Evolutionary conservation across 2,888 invertebrate species (phyloP).

Genomic region (Hydrotaea cyrtoneurina): DNA sequence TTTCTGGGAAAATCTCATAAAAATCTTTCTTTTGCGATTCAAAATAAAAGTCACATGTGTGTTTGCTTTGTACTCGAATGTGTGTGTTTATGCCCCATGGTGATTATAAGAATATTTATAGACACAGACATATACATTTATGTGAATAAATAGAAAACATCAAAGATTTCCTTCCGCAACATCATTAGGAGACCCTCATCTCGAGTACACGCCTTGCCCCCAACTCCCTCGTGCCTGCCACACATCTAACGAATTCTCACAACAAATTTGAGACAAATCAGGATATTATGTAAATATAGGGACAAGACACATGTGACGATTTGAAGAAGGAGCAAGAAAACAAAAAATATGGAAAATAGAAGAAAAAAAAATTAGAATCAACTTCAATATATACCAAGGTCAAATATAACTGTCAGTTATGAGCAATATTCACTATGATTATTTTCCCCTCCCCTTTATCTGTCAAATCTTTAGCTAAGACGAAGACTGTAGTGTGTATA

Average conservation of each 20-base stretch:
- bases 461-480: too few species aligned
- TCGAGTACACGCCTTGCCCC: neutral
- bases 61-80: too few species aligned
- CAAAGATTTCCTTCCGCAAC: slow-evolving; percentile 31
- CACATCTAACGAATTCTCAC: slow-evolving; percentile 3
- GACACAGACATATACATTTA: slow-evolving; percentile 3
- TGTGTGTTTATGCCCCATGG: neutral
- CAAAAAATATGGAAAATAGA: neutral
- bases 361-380: neutral
- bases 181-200: slow-evolving; percentile 9
- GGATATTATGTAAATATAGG: slow-evolving; percentile 29
- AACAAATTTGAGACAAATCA: slow-evolving; percentile 31
- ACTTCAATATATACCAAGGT: neutral
- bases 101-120: slow-evolving; percentile 18
- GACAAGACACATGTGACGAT: slow-evolving; percentile 14
- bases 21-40: neutral
- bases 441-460: too few species aligned
- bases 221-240: neutral
- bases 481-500: too few species aligned
- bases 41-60: slow-evolving; percentile 1
- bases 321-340: neutral
- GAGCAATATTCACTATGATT: neutral
- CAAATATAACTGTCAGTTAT: neutral
- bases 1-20: too few species aligned
- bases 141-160: slow-evolving; percentile 25